phyloP scores from a whole-genome alignment of 2,113 vertebrate species.

The Synchiropus splendidus region DNA sequence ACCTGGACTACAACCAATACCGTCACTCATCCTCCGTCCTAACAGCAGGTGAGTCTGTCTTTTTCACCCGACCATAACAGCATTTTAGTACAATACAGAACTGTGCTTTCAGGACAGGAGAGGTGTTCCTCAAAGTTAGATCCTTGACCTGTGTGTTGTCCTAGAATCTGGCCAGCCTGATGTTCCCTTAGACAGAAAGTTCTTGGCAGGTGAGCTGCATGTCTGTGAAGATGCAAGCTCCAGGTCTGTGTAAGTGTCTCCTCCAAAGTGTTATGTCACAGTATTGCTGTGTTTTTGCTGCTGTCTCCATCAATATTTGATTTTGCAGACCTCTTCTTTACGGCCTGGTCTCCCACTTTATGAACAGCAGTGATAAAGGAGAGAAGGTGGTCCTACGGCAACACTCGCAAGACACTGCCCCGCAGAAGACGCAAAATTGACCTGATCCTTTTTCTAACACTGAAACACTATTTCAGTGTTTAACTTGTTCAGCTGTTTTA shows the following conservation, averaged over 20 bases:
- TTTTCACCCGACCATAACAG: too few species aligned
- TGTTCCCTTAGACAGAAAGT: constrained; percentile 80
- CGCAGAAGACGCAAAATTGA: too few species aligned
- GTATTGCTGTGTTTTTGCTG: too few species aligned
- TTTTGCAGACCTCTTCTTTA: constrained; percentile 84
- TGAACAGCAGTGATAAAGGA: constrained; percentile 55
- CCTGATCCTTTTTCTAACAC: too few species aligned
- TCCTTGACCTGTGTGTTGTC: too few species aligned
- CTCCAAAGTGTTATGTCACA: not conserved
- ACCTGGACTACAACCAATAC: constrained; percentile 91
- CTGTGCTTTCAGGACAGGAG: too few species aligned
- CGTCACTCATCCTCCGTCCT: constrained; percentile 79
- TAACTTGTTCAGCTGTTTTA: too few species aligned
- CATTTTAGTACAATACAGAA: too few species aligned
- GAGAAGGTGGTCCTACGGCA: constrained; percentile 53
- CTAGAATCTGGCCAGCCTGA: constrained; percentile 87
- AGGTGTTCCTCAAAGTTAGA: too few species aligned
- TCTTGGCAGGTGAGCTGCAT: constrained; percentile 83
- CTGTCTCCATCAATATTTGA: not conserved
- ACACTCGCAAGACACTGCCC: too few species aligned
- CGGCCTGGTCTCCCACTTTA: constrained; percentile 79
- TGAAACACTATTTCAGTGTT: too few species aligned
- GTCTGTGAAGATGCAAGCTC: constrained; percentile 75
- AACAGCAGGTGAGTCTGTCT: constrained; percentile 69
- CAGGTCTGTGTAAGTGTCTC: constrained; percentile 77